A percentile compares a stretch with the other conserved stretches of the same genome.
Evolutionary conservation across 2,113 vertebrate genomes (phyloP).

Genomic region (Morone chrysops): DNA sequence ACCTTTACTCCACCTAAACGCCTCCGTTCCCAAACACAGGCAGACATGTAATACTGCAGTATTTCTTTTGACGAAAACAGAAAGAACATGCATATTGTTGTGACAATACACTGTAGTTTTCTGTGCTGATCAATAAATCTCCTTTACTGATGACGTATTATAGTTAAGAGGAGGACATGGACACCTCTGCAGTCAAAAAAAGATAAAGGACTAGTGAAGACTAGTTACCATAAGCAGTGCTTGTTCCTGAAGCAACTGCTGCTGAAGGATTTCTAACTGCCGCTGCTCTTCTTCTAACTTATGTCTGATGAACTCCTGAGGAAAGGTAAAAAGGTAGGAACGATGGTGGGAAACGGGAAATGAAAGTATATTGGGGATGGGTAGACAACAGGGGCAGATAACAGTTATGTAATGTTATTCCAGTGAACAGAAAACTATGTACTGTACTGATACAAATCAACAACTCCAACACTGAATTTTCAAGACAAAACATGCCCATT

Average conservation of each 20-base stretch:
- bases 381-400: conserved; percentile 22
- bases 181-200: conserved; percentile 26
- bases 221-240: conserved; percentile 93
- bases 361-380: neutral
- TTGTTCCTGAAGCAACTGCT: conserved; percentile 96
- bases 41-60: conserved; percentile 21
- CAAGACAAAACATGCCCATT: neutral
- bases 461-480: neutral
- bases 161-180: neutral
- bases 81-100: neutral
- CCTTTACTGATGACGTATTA: conserved; percentile 2
- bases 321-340: conserved; percentile 63
- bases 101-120: too few species aligned
- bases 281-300: conserved; percentile 96
- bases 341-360: conserved; percentile 31
- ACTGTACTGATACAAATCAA: conserved; percentile 20
- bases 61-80: conserved; percentile 6
- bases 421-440: conserved; percentile 32
- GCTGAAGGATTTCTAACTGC: conserved; percentile 95
- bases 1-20: neutral
- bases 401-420: conserved; percentile 39
- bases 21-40: neutral
- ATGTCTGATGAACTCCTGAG: conserved; percentile 94
- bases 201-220: conserved; percentile 30
- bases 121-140: too few species aligned